Evolutionary conservation across 2,888 invertebrate genomes (phyloP).

Genomic region (Dryadula phaetusa): DNA sequence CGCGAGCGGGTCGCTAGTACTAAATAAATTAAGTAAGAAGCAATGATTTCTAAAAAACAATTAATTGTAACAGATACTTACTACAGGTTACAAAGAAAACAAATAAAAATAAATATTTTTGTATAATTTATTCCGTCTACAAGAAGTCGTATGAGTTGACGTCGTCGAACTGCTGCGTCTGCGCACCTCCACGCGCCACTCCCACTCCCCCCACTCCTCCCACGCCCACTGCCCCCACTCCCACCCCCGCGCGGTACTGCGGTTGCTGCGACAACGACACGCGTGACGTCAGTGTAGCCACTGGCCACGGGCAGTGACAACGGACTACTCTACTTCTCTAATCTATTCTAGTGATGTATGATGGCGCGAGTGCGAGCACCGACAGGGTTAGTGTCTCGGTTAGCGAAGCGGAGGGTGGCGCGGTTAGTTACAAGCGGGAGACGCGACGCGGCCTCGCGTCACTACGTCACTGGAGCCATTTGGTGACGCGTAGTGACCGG

Average conservation of each 20-base stretch:
- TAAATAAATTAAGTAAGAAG: too few relatives aligned
- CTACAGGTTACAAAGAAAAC: background rate
- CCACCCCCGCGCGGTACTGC: constrained; percentile 81
- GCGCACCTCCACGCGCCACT: constrained; percentile 62
- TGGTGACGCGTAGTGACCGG: too few relatives aligned
- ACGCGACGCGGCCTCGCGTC: too few relatives aligned
- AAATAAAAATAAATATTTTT: background rate
- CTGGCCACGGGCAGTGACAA: too few relatives aligned
- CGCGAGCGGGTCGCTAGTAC: too few relatives aligned
- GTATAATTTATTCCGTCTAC: constrained; percentile 36
- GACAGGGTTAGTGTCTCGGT: too few relatives aligned
- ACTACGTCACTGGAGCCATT: too few relatives aligned
- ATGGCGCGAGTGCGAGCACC: background rate
- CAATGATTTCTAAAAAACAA: too few relatives aligned
- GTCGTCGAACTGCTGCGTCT: constrained; percentile 76
- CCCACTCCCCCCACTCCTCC: constrained; percentile 57
- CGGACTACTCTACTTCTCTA: background rate
- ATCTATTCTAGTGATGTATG: background rate
- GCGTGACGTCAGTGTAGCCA: background rate
- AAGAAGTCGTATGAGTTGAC: constrained; percentile 73
- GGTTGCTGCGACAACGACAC: constrained; percentile 83
- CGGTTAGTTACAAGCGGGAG: too few relatives aligned
- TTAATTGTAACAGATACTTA: too few relatives aligned
- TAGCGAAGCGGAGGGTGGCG: background rate
- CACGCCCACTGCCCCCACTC: constrained; percentile 46